These are phyloP conservation scores for Stenichneumon culpator DNA, from an alignment of 2,888 invertebrate species.

Conservation along the genomic window DNA sequence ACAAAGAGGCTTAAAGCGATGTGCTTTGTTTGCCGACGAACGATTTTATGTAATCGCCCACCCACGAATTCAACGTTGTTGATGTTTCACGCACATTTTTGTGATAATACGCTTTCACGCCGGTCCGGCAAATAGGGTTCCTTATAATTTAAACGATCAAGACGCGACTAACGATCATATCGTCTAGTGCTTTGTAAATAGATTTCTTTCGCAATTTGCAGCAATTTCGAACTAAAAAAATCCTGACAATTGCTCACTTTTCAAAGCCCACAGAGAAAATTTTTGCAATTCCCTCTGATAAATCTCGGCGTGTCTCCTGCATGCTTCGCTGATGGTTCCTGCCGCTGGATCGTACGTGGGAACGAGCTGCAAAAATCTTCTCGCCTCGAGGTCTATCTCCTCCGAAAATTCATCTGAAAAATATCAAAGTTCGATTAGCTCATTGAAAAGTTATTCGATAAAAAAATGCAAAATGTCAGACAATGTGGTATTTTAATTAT, in stretches of 20 bases:
- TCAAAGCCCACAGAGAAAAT: conserved; percentile 83
- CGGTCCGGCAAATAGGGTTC: neutral
- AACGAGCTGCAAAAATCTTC: conserved; percentile 77
- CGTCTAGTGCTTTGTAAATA: neutral
- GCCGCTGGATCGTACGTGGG: conserved; percentile 81
- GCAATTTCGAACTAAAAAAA: neutral
- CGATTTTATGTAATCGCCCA: conserved; percentile 51
- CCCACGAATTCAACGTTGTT: conserved; percentile 10
- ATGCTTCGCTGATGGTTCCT: conserved; percentile 80
- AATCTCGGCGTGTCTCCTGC: conserved; percentile 79
- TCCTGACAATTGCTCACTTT: conserved; percentile 77
- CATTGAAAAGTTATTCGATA: neutral
- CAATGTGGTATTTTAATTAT: neutral
- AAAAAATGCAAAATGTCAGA: neutral
- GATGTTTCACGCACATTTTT: conserved; percentile 34
- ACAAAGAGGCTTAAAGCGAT: neutral
- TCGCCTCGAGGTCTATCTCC: conserved; percentile 79
- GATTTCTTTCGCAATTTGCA: neutral
- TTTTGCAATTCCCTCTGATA: conserved; percentile 80
- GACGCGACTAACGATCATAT: neutral
- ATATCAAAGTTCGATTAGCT: neutral
- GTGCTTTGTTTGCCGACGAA: conserved; percentile 26
- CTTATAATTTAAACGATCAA: neutral
- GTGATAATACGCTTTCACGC: conserved; percentile 7
- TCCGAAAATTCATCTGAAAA: conserved; percentile 79